Percentiles rank a stretch among this genome's conserved stretches.
phyloP scores from a whole-genome alignment of 2,113 vertebrate species.

The Rissa tridactyla region DNA sequence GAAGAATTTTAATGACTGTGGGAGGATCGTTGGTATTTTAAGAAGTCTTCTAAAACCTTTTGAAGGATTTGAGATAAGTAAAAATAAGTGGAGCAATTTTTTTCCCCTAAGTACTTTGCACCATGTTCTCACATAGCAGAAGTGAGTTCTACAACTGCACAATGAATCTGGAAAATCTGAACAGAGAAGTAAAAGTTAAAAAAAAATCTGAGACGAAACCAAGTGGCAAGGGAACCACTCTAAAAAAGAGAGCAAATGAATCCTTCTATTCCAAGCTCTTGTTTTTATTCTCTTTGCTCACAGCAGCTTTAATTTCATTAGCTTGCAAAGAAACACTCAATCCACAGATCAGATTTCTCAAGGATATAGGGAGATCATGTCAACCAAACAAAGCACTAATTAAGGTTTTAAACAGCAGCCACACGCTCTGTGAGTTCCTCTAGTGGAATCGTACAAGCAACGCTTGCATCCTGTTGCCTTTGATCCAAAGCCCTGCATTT shows the following conservation, averaged over 20 bases:
- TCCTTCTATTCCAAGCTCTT: background rate
- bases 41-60: conserved; percentile 49
- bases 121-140: background rate
- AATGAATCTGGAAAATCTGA: background rate
- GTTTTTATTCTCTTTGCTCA: conserved; percentile 25
- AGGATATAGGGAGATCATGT: background rate
- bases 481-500: background rate
- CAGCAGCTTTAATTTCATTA: conserved; percentile 32
- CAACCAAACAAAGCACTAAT: background rate
- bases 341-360: conserved; percentile 29
- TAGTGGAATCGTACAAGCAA: background rate
- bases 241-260: conserved; percentile 1
- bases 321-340: background rate
- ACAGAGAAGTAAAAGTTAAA: background rate
- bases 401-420: conserved; percentile 4
- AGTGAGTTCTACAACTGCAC: background rate
- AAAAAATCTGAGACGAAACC: background rate
- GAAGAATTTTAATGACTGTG: conserved; percentile 64
- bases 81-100: conserved; percentile 27
- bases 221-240: background rate
- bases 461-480: background rate
- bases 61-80: conserved; percentile 55
- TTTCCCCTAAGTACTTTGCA: conserved; percentile 3
- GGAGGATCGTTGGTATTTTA: conserved; percentile 43
- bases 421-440: background rate